phyloP scores from a whole-genome alignment of 2,888 invertebrate species.

The Norana najaformis region DNA sequence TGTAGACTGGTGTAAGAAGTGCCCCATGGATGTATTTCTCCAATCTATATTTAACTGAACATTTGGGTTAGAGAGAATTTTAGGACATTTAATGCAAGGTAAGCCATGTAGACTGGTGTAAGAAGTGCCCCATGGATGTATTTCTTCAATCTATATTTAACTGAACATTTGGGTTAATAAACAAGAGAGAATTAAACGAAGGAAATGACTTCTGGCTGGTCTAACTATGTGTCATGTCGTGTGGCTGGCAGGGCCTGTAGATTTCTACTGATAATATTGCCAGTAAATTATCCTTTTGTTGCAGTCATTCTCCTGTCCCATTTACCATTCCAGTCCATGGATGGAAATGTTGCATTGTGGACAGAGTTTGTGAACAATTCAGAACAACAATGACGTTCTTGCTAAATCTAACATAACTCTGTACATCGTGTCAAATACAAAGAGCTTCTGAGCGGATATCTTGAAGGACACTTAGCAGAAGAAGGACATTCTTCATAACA shows the following conservation, averaged over 20 bases:
- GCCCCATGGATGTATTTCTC: background rate
- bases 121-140: background rate
- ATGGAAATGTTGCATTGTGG: background rate
- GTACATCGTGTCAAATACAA: background rate
- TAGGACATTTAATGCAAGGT: no score
- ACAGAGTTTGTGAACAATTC: background rate
- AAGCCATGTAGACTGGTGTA: background rate
- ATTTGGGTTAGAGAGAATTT: background rate
- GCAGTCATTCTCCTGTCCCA: background rate
- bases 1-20: background rate
- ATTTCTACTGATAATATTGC: slow-evolving; percentile 13
- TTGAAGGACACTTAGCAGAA: no score
- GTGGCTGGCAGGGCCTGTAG: background rate
- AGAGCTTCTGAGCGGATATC: no score
- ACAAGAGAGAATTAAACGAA: background rate
- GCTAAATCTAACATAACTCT: background rate
- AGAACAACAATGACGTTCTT: background rate
- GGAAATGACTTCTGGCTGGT: background rate
- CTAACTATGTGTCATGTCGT: background rate
- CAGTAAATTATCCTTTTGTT: background rate
- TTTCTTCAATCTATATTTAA: background rate
- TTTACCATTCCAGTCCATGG: background rate
- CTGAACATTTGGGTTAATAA: background rate
- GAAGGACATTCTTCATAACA: background rate
- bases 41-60: background rate